Conservation (phyloP, 2,888 invertebrate species). For the Apoda limacodes region DNA sequence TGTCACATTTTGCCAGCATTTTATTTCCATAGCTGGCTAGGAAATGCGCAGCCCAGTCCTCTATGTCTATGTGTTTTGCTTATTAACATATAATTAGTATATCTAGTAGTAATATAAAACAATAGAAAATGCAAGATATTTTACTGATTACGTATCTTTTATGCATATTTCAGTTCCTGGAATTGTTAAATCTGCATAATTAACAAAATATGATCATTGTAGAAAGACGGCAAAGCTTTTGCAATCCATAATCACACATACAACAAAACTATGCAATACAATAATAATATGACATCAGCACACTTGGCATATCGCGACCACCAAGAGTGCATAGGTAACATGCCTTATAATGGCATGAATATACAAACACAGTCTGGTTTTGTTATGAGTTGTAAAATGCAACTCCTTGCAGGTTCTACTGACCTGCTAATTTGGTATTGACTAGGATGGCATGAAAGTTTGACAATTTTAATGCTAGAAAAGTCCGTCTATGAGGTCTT, state of each 20-base stretch:
- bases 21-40: no score
- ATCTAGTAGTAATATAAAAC: no score
- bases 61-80: no score
- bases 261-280: slow-evolving; percentile 20
- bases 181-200: slow-evolving; percentile 9
- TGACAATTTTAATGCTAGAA: no score
- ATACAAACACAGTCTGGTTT: no score
- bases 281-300: slow-evolving; percentile 51
- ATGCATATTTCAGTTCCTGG: not conserved
- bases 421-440: slow-evolving; percentile 33
- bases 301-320: slow-evolving; percentile 39
- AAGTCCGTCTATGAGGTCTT: no score
- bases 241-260: slow-evolving; percentile 14
- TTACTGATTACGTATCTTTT: slow-evolving; percentile 15
- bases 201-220: slow-evolving; percentile 18
- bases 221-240: slow-evolving; percentile 21
- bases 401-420: slow-evolving; percentile 31
- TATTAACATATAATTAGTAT: no score
- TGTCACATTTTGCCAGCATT: no score
- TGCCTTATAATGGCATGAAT: no score
- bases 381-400: slow-evolving; percentile 25
- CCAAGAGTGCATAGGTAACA: slow-evolving; percentile 46
- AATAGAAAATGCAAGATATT: slow-evolving; percentile 18
- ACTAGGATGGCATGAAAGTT: no score
- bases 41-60: no score